These are phyloP conservation scores for Hirtodrosophila alboralis DNA, from an alignment of 2,888 invertebrate genomes.

Conservation along the genomic window DNA sequence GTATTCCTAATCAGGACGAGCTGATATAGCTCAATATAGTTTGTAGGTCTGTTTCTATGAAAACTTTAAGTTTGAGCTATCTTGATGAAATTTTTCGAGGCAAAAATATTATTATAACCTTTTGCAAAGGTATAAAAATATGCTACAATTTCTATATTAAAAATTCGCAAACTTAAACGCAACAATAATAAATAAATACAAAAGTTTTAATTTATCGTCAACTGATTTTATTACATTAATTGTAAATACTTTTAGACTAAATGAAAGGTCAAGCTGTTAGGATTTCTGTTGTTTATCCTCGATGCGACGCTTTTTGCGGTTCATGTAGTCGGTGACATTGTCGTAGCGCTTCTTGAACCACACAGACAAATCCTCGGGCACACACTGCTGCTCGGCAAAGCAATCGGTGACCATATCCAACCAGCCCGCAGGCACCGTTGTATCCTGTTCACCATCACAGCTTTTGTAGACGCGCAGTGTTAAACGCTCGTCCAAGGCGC, in stretches of 20 bases:
- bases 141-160: too few relatives aligned
- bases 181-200: neutral
- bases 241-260: slow-evolving; percentile 12
- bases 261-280: slow-evolving; percentile 5
- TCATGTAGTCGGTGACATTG: slow-evolving; percentile 91
- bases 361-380: slow-evolving; percentile 85
- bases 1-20: too few relatives aligned
- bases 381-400: slow-evolving; percentile 59
- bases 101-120: too few relatives aligned
- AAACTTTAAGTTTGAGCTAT: too few relatives aligned
- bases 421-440: slow-evolving; percentile 58
- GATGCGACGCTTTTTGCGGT: slow-evolving; percentile 89
- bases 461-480: slow-evolving; percentile 56
- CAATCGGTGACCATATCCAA: slow-evolving; percentile 69
- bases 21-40: too few relatives aligned
- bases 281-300: slow-evolving; percentile 83
- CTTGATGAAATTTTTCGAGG: too few relatives aligned
- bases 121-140: too few relatives aligned
- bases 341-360: slow-evolving; percentile 92
- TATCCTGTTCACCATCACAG: slow-evolving; percentile 29
- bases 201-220: slow-evolving; percentile 1
- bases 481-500: slow-evolving; percentile 67
- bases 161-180: too few relatives aligned
- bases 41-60: too few relatives aligned
- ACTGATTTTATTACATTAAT: slow-evolving; percentile 10